These are phyloP conservation scores for Diadumene lineata DNA, from an alignment of 92 coral and sea anemone species.

Conservation along the genomic window DNA sequence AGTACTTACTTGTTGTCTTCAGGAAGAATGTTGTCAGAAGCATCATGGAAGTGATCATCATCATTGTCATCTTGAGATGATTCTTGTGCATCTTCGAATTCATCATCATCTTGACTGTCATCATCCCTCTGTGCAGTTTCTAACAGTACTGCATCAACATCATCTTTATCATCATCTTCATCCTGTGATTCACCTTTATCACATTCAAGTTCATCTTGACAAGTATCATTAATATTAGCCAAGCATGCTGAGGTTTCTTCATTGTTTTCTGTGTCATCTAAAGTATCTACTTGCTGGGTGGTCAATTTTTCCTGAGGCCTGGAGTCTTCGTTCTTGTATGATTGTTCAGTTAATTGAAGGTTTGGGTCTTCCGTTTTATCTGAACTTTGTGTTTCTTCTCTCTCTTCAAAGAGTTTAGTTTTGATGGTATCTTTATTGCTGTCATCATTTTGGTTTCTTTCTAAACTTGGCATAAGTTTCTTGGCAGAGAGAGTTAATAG, in stretches of 20 bases:
- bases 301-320: too few species aligned
- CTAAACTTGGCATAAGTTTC: constrained; percentile 65
- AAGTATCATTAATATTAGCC: not conserved
- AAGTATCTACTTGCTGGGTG: too few species aligned
- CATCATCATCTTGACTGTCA: constrained; percentile 45
- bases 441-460: not conserved
- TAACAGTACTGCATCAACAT: not conserved
- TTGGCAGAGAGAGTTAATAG: constrained; percentile 55
- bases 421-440: constrained; percentile 1
- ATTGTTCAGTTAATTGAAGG: too few species aligned
- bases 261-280: not conserved
- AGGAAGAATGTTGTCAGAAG: not conserved
- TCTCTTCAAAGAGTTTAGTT: constrained; percentile 11
- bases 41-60: constrained; percentile 12
- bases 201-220: not conserved
- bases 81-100: constrained; percentile 61
- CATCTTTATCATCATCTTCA: constrained; percentile 4
- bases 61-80: constrained; percentile 10
- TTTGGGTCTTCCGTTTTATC: too few species aligned
- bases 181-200: not conserved
- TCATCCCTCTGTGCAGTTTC: constrained; percentile 1
- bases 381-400: too few species aligned
- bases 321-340: too few species aligned
- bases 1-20: not conserved
- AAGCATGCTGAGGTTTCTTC: not conserved